These are phyloP conservation scores for Priapulus caudatus DNA, from an alignment of 2,888 invertebrate genomes.

Conservation along the genomic window DNA sequence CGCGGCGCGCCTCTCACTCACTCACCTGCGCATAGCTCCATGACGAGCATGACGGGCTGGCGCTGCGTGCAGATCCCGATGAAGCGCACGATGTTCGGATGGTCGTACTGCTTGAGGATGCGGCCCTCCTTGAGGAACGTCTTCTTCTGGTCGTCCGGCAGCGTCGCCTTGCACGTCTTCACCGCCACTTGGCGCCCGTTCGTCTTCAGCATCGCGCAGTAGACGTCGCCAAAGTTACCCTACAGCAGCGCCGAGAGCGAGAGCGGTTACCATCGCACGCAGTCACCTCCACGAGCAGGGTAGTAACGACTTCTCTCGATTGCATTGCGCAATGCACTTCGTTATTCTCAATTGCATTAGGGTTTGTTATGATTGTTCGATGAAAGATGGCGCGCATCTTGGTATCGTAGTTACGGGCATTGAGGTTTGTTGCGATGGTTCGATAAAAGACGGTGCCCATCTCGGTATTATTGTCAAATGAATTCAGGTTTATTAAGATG, in stretches of 20 bases:
- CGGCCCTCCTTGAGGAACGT: slow-evolving; percentile 91
- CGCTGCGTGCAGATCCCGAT: slow-evolving; percentile 96
- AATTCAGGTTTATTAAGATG: no score
- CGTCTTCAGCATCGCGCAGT: slow-evolving; percentile 71
- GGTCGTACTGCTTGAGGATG: slow-evolving; percentile 89
- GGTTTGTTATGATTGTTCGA: no score
- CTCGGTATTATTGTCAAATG: no score
- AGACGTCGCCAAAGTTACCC: slow-evolving; percentile 97
- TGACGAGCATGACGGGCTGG: slow-evolving; percentile 97
- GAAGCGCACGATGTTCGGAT: slow-evolving; percentile 86
- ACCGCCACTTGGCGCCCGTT: slow-evolving; percentile 74
- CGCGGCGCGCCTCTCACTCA: no score
- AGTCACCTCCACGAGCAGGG: no score
- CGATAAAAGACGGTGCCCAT: no score
- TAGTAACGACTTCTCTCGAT: no score
- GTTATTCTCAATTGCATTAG: background rate
- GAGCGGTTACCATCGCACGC: no score
- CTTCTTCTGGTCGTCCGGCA: slow-evolving; percentile 82
- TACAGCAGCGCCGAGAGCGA: no score
- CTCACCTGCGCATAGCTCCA: slow-evolving; percentile 82
- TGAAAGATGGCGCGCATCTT: no score
- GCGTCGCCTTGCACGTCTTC: slow-evolving; percentile 83
- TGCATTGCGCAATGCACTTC: background rate
- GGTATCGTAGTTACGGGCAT: no score
- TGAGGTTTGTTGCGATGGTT: no score